Evolutionary conservation across 2,113 vertebrate genomes (phyloP).

Genomic region (Stigmatopora nigra): DNA sequence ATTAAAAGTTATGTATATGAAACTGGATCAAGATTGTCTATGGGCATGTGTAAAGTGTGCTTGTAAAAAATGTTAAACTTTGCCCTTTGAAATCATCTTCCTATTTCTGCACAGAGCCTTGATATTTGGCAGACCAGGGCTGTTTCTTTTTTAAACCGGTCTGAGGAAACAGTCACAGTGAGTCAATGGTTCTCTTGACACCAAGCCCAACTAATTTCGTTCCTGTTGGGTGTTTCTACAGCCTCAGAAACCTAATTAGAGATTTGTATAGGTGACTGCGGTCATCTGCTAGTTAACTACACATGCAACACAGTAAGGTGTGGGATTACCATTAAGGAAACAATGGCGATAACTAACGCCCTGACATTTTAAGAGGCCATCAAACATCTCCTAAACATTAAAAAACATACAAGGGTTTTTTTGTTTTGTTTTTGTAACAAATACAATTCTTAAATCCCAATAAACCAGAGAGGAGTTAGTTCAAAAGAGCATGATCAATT

Average conservation of each 20-base stretch:
- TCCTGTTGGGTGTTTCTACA: conserved; percentile 43
- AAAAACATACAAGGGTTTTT: background rate
- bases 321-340: background rate
- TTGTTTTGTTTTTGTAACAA: background rate
- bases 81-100: conserved; percentile 69
- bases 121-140: conserved; percentile 69
- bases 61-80: conserved; percentile 81
- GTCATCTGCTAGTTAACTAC: conserved; percentile 27
- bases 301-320: background rate
- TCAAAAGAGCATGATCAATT: background rate
- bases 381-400: background rate
- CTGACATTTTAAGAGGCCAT: background rate
- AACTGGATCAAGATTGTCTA: conserved; percentile 77
- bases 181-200: conserved; percentile 46
- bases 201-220: conserved; percentile 45
- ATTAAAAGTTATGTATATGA: conserved; percentile 73
- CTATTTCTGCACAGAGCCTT: conserved; percentile 69
- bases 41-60: conserved; percentile 74
- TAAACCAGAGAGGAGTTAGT: background rate
- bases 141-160: conserved; percentile 69
- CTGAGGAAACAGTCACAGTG: conserved; percentile 56
- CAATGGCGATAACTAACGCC: background rate
- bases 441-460: background rate
- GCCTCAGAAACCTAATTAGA: conserved; percentile 33
- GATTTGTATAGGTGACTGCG: conserved; percentile 37